Conservation (phyloP, 2,797 vertebrate species). For the Labroides dimidiatus region DNA sequence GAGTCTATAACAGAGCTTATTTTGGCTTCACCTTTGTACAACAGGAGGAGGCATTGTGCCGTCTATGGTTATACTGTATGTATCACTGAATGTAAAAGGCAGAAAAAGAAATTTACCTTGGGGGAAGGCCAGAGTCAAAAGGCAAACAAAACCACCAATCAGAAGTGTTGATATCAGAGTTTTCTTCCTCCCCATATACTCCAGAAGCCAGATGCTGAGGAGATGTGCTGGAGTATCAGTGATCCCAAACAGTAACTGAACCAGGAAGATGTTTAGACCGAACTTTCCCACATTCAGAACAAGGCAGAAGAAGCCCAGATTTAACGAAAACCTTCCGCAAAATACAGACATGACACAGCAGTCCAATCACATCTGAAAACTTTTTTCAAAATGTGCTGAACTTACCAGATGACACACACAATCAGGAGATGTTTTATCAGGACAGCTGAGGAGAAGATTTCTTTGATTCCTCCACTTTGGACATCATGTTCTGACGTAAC, state of each 20-base stretch:
- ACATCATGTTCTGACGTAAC: constrained; percentile 51
- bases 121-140: constrained; percentile 81
- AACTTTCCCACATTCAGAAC: constrained; percentile 85
- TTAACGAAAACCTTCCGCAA: constrained; percentile 82
- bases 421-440: constrained; percentile 80
- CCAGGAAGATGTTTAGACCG: constrained; percentile 88
- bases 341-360: not conserved
- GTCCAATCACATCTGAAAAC: not conserved
- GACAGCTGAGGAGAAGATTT: constrained; percentile 74
- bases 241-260: constrained; percentile 86
- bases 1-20: too few relatives aligned
- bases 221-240: constrained; percentile 82
- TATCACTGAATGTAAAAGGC: not conserved
- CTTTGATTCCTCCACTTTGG: constrained; percentile 65
- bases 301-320: constrained; percentile 83
- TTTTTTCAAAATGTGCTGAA: not conserved
- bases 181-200: constrained; percentile 81
- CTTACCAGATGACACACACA: constrained; percentile 82
- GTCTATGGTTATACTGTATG: too few relatives aligned
- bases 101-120: constrained; percentile 75
- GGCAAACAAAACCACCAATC: constrained; percentile 76
- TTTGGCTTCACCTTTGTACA: too few relatives aligned
- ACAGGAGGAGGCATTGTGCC: too few relatives aligned
- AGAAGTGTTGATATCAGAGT: constrained; percentile 74
- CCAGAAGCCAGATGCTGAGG: constrained; percentile 79